These are phyloP conservation scores for Sceliomorpha sp. DNA, from an alignment of 2,888 invertebrate genomes.

Conservation along the genomic window DNA sequence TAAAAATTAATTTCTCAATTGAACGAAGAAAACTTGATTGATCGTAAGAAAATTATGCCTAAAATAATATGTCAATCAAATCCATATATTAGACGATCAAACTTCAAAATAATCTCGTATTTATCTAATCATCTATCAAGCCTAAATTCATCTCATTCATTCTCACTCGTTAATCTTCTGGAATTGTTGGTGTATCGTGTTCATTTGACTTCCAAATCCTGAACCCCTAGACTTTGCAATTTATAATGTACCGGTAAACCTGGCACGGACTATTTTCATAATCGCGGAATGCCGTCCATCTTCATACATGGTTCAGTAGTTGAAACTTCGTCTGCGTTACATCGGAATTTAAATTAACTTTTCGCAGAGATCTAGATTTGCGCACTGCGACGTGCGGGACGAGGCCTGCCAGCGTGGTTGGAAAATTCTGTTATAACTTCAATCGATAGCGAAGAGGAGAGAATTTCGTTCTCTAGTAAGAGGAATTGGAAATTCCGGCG, in stretches of 20 bases:
- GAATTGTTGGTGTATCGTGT: not conserved
- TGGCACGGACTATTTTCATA: constrained; percentile 1
- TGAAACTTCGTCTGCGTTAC: constrained; percentile 17
- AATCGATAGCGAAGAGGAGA: constrained; percentile 36
- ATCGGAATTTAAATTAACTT: constrained; percentile 49
- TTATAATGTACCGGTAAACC: constrained; percentile 1
- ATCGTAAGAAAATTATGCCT: too few species aligned
- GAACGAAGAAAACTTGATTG: too few species aligned
- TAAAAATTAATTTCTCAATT: too few species aligned
- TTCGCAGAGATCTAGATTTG: constrained; percentile 50
- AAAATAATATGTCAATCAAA: too few species aligned
- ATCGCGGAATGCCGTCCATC: constrained; percentile 10
- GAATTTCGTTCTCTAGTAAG: constrained; percentile 39
- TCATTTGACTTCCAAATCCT: constrained; percentile 1
- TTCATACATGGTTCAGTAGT: constrained; percentile 18
- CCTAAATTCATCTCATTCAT: constrained; percentile 4
- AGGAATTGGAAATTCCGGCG: constrained; percentile 44
- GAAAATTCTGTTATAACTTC: constrained; percentile 50
- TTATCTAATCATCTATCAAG: too few species aligned
- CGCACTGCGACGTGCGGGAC: constrained; percentile 40
- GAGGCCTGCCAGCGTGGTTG: constrained; percentile 27
- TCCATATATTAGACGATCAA: too few species aligned
- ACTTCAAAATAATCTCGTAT: too few species aligned
- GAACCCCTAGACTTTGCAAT: not conserved
- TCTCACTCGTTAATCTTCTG: constrained; percentile 1